These are phyloP conservation scores for Percina caprodes DNA, from an alignment of 2,113 vertebrate species.

Conservation along the genomic window DNA sequence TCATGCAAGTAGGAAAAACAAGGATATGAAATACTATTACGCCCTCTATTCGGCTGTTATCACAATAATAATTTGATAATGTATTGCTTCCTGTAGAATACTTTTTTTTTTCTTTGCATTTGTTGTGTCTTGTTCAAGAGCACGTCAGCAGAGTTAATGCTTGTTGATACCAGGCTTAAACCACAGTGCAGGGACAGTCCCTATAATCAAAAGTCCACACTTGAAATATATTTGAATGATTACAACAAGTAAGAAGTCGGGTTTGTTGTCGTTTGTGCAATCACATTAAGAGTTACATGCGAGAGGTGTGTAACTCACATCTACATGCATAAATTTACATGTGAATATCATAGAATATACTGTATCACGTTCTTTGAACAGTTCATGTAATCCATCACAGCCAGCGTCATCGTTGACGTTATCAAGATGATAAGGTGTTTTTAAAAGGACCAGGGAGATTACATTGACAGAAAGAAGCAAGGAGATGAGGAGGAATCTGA, in stretches of 20 bases:
- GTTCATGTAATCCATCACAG: too few relatives aligned
- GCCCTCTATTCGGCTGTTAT: conserved; percentile 48
- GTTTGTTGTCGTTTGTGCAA: not conserved
- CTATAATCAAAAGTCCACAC: not conserved
- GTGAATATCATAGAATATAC: too few relatives aligned
- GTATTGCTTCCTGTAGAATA: conserved; percentile 67
- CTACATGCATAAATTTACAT: too few relatives aligned
- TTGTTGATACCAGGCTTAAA: not conserved
- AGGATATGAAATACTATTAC: conserved; percentile 59
- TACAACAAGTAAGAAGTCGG: not conserved
- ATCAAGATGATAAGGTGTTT: not conserved
- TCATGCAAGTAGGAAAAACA: conserved; percentile 57
- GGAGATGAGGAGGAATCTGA: conserved; percentile 13
- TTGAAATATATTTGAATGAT: not conserved
- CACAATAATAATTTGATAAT: conserved; percentile 66
- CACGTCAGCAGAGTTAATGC: conserved; percentile 33
- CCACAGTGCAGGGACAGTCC: not conserved
- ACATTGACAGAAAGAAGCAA: not conserved
- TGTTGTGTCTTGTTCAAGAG: conserved; percentile 35
- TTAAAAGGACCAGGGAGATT: not conserved
- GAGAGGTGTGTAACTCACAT: too few relatives aligned
- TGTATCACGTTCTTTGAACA: too few relatives aligned
- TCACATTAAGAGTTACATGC: not conserved
- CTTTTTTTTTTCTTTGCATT: conserved; percentile 43
- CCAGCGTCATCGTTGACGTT: too few relatives aligned